Percentiles rank a stretch among this genome's conserved stretches.
Conservation (phyloP, 2,888 invertebrate species). For the Pasiphila rectangulata region DNA sequence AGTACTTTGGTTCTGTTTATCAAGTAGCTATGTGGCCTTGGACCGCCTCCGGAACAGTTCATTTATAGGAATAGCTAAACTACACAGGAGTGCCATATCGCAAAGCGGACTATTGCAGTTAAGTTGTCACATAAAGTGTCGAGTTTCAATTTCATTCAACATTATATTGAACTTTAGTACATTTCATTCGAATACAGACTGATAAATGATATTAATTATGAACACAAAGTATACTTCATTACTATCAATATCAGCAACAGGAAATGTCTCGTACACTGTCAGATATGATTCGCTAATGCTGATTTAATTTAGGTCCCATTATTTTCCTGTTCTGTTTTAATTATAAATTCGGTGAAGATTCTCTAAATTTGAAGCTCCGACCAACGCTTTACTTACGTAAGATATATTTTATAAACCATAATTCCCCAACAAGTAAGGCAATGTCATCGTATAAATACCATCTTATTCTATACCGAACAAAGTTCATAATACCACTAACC, state of each 20-base stretch:
- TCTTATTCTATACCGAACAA: slow-evolving; percentile 7
- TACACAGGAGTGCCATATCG: slow-evolving; percentile 48
- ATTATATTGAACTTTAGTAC: neutral
- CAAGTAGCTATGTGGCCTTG: slow-evolving; percentile 59
- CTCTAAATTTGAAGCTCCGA: neutral
- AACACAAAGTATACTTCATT: neutral
- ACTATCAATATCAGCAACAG: slow-evolving; percentile 16
- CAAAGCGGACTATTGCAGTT: slow-evolving; percentile 30
- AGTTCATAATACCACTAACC: slow-evolving; percentile 13
- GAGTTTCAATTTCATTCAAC: neutral
- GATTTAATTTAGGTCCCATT: neutral
- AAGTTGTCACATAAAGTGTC: slow-evolving; percentile 9
- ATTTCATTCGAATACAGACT: neutral
- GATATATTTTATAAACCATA: neutral
- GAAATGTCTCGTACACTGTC: slow-evolving; percentile 14
- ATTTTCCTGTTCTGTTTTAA: neutral
- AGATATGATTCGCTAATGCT: slow-evolving; percentile 1
- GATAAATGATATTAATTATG: neutral
- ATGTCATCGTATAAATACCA: neutral
- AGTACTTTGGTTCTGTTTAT: slow-evolving; percentile 54
- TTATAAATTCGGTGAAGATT: neutral
- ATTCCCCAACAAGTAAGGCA: neutral
- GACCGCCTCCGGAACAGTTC: slow-evolving; percentile 61
- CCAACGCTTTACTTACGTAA: neutral
- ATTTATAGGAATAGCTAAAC: slow-evolving; percentile 39